Percentiles rank a stretch among this genome's conserved stretches.
phyloP scores from a whole-genome alignment of 2,113 vertebrate species.

The Pelecanus crispus region DNA sequence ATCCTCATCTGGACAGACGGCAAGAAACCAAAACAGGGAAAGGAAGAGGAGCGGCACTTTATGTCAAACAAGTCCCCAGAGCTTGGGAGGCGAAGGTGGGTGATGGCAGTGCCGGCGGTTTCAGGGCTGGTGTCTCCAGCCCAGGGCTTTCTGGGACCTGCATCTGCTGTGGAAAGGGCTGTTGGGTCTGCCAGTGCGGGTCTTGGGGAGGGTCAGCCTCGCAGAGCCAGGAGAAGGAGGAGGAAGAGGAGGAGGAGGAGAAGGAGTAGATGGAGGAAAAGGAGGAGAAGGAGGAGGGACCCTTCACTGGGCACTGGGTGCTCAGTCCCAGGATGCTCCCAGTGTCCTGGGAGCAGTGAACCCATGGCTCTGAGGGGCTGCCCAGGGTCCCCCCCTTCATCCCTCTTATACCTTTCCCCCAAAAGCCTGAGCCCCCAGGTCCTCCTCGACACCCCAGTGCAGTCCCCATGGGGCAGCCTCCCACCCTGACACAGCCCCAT shows the following conservation, averaged over 20 bases:
- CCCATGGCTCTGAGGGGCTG: accelerated
- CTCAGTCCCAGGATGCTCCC: background rate
- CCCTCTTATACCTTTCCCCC: background rate
- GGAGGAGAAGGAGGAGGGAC: background rate
- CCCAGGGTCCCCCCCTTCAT: background rate
- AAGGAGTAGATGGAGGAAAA: no score
- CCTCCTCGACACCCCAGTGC: accelerated
- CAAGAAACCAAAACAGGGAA: background rate
- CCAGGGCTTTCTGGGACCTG: background rate
- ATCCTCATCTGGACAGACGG: slow-evolving; percentile 26
- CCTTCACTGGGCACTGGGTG: background rate
- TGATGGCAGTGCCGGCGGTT: background rate
- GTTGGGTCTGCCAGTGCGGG: accelerated
- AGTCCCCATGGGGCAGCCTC: background rate
- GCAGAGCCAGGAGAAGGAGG: background rate
- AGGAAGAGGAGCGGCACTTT: background rate
- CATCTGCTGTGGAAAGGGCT: accelerated
- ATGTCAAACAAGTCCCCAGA: background rate
- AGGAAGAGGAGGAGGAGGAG: background rate
- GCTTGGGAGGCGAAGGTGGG: accelerated
- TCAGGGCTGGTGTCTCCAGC: background rate
- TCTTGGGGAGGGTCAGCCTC: background rate
- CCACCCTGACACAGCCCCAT: accelerated
- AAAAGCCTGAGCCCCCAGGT: accelerated
- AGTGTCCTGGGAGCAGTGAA: accelerated